Evolutionary conservation across 2,113 vertebrate genomes (phyloP).

Genomic region (Percopsis transmontana): DNA sequence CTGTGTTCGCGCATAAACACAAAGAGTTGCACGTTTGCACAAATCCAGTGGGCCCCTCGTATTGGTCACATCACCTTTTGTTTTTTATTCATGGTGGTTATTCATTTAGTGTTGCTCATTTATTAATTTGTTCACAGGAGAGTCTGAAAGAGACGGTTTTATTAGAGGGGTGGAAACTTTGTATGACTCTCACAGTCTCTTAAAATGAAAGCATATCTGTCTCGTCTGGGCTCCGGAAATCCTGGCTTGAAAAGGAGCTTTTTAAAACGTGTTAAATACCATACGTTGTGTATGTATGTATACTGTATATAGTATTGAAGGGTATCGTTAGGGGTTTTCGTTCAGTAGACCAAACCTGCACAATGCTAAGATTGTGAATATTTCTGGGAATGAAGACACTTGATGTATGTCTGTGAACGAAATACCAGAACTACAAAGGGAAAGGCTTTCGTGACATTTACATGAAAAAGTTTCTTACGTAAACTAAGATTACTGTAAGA

Average conservation of each 20-base stretch:
- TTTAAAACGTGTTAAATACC: too few species aligned
- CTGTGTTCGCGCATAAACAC: constrained; percentile 12
- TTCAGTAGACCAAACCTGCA: too few species aligned
- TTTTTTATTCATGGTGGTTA: constrained; percentile 63
- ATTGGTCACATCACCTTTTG: constrained; percentile 41
- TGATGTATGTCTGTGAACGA: constrained; percentile 6
- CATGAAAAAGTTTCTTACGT: too few species aligned
- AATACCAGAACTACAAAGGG: too few species aligned
- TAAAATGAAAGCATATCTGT: neutral
- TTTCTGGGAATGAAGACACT: neutral
- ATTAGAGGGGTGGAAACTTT: constrained; percentile 4
- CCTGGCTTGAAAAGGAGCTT: too few species aligned
- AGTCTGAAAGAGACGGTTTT: neutral
- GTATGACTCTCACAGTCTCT: neutral
- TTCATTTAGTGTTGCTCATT: constrained; percentile 61
- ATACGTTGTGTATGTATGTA: too few species aligned
- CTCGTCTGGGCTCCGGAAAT: too few species aligned
- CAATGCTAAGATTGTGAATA: too few species aligned
- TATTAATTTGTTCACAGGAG: constrained; percentile 43
- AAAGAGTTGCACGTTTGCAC: constrained; percentile 1
- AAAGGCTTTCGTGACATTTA: too few species aligned
- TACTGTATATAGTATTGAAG: too few species aligned
- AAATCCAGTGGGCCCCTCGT: constrained; percentile 40
- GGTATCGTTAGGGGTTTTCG: too few species aligned
- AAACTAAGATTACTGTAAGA: too few species aligned